Evolutionary conservation across 1,140 invertebrate species (phyloP).

Genomic region (Drosophila paulistorum): DNA sequence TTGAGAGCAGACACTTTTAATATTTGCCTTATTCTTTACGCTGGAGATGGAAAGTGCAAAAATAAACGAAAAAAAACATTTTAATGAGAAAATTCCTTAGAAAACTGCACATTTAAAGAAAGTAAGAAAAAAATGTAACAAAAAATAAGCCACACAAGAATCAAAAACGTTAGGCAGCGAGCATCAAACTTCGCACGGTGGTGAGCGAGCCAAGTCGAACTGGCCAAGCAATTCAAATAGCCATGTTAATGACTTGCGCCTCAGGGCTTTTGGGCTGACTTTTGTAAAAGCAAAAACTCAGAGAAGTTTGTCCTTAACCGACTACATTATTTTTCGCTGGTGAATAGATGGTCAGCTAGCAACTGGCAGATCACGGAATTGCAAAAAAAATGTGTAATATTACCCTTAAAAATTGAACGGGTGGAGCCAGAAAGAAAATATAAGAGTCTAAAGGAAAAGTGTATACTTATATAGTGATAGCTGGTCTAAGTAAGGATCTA

Average conservation of each 20-base stretch:
- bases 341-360: background rate
- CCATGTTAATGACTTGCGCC: slow-evolving; percentile 78
- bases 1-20: slow-evolving; percentile 73
- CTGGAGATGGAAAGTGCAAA: slow-evolving; percentile 1
- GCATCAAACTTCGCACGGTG: background rate
- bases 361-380: background rate
- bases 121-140: slow-evolving; percentile 33
- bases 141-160: slow-evolving; percentile 59
- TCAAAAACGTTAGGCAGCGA: slow-evolving; percentile 26
- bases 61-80: slow-evolving; percentile 45
- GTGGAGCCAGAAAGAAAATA: slow-evolving; percentile 17
- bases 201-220: background rate
- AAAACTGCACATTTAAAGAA: slow-evolving; percentile 80
- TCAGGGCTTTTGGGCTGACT: slow-evolving; percentile 68
- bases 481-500: slow-evolving; percentile 56
- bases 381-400: slow-evolving; percentile 33
- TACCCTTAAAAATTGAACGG: background rate
- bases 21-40: slow-evolving; percentile 67
- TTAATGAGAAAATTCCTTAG: slow-evolving; percentile 80
- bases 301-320: slow-evolving; percentile 22
- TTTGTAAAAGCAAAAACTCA: slow-evolving; percentile 65
- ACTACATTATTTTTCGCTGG: background rate
- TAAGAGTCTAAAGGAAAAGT: slow-evolving; percentile 8
- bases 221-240: slow-evolving; percentile 68
- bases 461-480: no score